Conservation (phyloP, 2,113 vertebrate species). For the human (Homo sapiens) region DNA sequence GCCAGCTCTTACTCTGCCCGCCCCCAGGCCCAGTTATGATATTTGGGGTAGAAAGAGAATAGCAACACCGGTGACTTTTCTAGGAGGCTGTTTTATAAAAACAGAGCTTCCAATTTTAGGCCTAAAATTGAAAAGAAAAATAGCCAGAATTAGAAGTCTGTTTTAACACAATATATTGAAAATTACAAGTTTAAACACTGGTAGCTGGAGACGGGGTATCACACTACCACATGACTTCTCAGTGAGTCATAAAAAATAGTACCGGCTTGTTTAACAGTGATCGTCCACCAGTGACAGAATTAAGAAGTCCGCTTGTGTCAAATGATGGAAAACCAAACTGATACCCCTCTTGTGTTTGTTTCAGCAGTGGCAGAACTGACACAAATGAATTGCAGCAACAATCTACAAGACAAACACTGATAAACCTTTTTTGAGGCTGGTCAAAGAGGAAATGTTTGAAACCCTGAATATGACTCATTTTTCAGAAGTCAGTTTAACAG, state of each 20-base stretch:
- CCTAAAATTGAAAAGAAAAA: slow-evolving; percentile 68
- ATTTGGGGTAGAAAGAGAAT: slow-evolving; percentile 62
- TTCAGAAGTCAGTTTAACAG: slow-evolving; percentile 44
- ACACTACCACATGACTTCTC: slow-evolving; percentile 47
- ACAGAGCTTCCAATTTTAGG: slow-evolving; percentile 72
- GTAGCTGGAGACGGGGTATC: background rate
- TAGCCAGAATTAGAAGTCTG: slow-evolving; percentile 68
- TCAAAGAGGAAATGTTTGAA: slow-evolving; percentile 56
- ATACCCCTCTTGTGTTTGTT: background rate
- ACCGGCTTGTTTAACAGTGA: slow-evolving; percentile 23
- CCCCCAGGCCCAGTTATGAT: slow-evolving; percentile 44
- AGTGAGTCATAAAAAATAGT: slow-evolving; percentile 49
- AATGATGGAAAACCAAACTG: slow-evolving; percentile 13
- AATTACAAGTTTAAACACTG: slow-evolving; percentile 64
- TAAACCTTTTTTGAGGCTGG: background rate
- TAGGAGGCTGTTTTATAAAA: slow-evolving; percentile 69
- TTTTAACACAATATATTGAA: slow-evolving; percentile 73
- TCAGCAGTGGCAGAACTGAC: background rate
- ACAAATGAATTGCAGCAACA: slow-evolving; percentile 6
- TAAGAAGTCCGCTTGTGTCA: slow-evolving; percentile 22
- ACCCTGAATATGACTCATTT: slow-evolving; percentile 42
- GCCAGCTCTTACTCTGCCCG: slow-evolving; percentile 21
- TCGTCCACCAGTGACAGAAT: background rate
- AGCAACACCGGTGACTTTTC: slow-evolving; percentile 60
- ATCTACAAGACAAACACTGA: slow-evolving; percentile 9